Conservation (phyloP, 1,140 invertebrate species). For the Hirudo medicinalis region DNA sequence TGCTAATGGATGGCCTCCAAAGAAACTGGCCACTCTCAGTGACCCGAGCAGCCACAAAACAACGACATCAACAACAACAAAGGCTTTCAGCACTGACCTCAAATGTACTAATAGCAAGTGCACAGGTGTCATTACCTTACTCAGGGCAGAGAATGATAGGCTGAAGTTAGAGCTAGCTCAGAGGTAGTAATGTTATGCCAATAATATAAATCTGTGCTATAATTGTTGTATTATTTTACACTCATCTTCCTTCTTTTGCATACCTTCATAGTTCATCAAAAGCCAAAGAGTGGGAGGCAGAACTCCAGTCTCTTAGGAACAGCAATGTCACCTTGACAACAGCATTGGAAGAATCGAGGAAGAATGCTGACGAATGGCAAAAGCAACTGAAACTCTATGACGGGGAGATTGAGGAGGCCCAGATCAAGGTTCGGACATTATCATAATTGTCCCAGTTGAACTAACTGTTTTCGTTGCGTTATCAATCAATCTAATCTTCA, state of each 20-base stretch:
- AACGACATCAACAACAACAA: slow-evolving; percentile 25
- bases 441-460: not conserved
- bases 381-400: slow-evolving; percentile 85
- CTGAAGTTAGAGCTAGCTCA: slow-evolving; percentile 86
- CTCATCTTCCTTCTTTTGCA: not conserved
- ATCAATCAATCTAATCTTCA: too few relatives aligned
- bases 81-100: not conserved
- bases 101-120: slow-evolving; percentile 15
- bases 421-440: slow-evolving; percentile 49
- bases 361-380: slow-evolving; percentile 97
- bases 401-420: slow-evolving; percentile 81
- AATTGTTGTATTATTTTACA: slow-evolving; percentile 5
- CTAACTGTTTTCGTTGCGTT: too few relatives aligned
- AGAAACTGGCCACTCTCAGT: too few relatives aligned
- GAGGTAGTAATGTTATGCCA: slow-evolving; percentile 50
- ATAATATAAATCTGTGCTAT: slow-evolving; percentile 18
- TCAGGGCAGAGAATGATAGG: slow-evolving; percentile 92
- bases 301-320: slow-evolving; percentile 84
- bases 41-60: slow-evolving; percentile 13
- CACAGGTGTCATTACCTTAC: slow-evolving; percentile 45
- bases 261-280: slow-evolving; percentile 52
- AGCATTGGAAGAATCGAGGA: slow-evolving; percentile 87
- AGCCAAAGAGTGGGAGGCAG: slow-evolving; percentile 94
- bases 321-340: slow-evolving; percentile 86
- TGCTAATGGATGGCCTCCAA: slow-evolving; percentile 13